Percentiles rank a stretch among this genome's conserved stretches.
These are phyloP conservation scores for Neogale vison DNA, from an alignment of 2,113 vertebrate species.

Conservation along the genomic window DNA sequence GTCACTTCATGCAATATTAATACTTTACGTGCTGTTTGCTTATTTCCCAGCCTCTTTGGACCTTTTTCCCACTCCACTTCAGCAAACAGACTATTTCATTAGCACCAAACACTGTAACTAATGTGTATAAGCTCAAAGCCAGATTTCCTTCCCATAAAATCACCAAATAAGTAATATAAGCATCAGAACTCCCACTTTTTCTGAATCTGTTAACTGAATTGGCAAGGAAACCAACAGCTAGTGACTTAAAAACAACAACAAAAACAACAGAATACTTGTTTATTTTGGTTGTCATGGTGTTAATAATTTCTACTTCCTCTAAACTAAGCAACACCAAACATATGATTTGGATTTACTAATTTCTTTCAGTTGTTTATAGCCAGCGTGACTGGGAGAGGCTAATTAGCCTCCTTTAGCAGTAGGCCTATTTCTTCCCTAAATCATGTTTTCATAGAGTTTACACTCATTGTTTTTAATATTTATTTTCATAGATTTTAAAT, in stretches of 20 bases:
- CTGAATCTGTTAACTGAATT: not conserved
- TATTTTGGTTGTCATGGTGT: not conserved
- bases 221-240: not conserved
- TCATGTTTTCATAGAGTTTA: not conserved
- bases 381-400: not conserved
- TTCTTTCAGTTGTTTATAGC: not conserved
- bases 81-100: not conserved
- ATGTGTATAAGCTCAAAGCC: not conserved
- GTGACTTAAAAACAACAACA: not conserved
- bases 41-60: not conserved
- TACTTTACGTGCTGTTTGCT: not conserved
- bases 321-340: not conserved
- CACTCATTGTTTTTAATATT: not conserved
- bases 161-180: not conserved
- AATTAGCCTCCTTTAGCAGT: not conserved
- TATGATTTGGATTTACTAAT: not conserved
- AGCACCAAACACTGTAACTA: not conserved
- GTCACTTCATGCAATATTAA: not conserved
- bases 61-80: no score
- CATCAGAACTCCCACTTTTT: not conserved
- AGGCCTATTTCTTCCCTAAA: not conserved
- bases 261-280: not conserved
- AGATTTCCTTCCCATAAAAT: not conserved
- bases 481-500: not conserved
- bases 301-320: not conserved